Conservation (phyloP, 2,113 vertebrate genomes). For the Oreochromis spilurus region DNA sequence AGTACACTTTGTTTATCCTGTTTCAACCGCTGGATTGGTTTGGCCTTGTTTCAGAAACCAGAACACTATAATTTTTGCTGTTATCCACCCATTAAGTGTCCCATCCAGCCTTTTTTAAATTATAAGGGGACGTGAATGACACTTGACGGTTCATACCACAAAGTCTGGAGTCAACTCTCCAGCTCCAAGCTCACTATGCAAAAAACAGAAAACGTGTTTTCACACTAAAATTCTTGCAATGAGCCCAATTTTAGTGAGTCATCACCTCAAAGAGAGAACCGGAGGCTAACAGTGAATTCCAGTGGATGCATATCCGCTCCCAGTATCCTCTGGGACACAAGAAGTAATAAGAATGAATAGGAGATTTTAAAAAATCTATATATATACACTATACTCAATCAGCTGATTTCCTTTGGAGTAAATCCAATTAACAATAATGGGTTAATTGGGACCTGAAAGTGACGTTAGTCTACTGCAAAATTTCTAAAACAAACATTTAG, state of each 20-base stretch:
- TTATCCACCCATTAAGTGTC: background rate
- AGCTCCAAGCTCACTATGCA: background rate
- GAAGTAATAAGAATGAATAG: background rate
- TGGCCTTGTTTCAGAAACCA: conserved; percentile 14
- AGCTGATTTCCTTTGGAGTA: background rate
- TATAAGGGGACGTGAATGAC: background rate
- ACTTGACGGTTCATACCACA: background rate
- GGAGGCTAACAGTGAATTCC: background rate
- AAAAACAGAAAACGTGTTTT: background rate
- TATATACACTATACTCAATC: background rate
- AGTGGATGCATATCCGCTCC: background rate
- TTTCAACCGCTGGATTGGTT: conserved; percentile 16
- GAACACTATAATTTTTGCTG: background rate
- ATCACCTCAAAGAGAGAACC: background rate
- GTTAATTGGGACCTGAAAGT: background rate
- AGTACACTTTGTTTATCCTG: background rate
- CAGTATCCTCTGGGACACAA: background rate
- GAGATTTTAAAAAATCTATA: background rate
- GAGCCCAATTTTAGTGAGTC: background rate
- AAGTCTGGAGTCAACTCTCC: background rate
- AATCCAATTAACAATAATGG: background rate
- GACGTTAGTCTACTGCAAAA: background rate
- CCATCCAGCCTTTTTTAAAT: background rate
- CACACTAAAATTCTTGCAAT: background rate
- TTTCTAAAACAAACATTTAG: background rate